These are phyloP conservation scores for Lasioglossum baleicum DNA, from an alignment of 1,140 invertebrate species.

Conservation along the genomic window DNA sequence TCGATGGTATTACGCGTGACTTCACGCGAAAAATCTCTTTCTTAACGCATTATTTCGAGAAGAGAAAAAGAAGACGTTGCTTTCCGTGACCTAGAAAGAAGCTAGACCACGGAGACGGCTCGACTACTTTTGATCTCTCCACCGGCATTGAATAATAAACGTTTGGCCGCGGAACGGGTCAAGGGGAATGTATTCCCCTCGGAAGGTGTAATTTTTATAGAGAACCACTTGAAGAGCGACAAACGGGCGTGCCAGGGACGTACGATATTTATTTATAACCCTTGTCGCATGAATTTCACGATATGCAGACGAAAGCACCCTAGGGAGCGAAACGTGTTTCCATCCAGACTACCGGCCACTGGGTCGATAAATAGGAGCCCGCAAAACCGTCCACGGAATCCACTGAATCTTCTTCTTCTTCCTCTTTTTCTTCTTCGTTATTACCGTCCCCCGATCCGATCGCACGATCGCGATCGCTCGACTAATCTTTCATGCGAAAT, in stretches of 20 bases:
- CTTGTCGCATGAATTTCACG: conserved; percentile 57
- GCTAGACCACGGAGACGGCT: too few relatives aligned
- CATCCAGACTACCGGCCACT: neutral
- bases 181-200: conserved; percentile 34
- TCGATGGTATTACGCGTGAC: too few relatives aligned
- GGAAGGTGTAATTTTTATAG: conserved; percentile 56
- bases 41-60: too few relatives aligned
- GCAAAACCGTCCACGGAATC: conserved; percentile 11
- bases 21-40: too few relatives aligned
- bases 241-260: conserved; percentile 42
- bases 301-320: conserved; percentile 48
- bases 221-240: conserved; percentile 49
- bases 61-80: too few relatives aligned
- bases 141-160: conserved; percentile 30
- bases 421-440: too few relatives aligned
- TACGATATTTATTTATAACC: conserved; percentile 63
- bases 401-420: neutral
- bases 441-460: too few relatives aligned
- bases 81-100: too few relatives aligned
- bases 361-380: conserved; percentile 31
- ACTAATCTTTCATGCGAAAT: too few relatives aligned
- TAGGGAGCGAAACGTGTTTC: conserved; percentile 33
- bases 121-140: conserved; percentile 20
- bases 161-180: neutral
- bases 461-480: too few relatives aligned